A percentile compares a stretch with the other conserved stretches of the same genome.
Conservation (phyloP, 2,113 vertebrate species). For the Tachuris rubrigastra region DNA sequence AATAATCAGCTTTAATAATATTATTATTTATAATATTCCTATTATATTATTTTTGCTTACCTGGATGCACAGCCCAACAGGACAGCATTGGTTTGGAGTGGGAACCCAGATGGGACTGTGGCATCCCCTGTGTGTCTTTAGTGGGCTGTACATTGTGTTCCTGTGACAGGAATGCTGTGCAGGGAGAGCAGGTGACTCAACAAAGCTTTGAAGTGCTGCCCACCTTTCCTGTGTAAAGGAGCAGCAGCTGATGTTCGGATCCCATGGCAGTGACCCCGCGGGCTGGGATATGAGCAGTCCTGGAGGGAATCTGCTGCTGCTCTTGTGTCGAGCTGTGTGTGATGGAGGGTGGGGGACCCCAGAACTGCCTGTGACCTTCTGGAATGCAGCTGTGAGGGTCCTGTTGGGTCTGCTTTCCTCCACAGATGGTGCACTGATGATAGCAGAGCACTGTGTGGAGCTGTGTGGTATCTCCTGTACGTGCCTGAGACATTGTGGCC, state of each 20-base stretch:
- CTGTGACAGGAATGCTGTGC: background rate
- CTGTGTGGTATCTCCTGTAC: background rate
- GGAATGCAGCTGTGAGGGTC: background rate
- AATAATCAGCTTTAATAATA: background rate
- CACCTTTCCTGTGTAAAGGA: background rate
- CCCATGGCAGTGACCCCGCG: background rate
- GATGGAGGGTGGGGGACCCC: background rate
- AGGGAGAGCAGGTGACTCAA: background rate
- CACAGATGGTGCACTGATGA: background rate
- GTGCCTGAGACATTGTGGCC: background rate
- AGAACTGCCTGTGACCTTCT: background rate
- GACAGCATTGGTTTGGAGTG: background rate
- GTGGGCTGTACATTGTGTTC: background rate
- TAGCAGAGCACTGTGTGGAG: background rate
- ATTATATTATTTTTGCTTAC: no score
- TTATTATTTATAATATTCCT: no score
- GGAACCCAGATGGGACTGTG: fast-evolving
- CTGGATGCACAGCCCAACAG: background rate
- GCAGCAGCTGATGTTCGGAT: background rate
- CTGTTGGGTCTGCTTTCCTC: background rate
- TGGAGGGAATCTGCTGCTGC: background rate
- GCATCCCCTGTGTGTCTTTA: background rate
- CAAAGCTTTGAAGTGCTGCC: background rate
- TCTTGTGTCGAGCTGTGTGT: background rate
- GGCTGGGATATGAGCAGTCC: fast-evolving